Conservation (phyloP, 2,888 invertebrate genomes). For the Xanthorhoe spadicearia region DNA sequence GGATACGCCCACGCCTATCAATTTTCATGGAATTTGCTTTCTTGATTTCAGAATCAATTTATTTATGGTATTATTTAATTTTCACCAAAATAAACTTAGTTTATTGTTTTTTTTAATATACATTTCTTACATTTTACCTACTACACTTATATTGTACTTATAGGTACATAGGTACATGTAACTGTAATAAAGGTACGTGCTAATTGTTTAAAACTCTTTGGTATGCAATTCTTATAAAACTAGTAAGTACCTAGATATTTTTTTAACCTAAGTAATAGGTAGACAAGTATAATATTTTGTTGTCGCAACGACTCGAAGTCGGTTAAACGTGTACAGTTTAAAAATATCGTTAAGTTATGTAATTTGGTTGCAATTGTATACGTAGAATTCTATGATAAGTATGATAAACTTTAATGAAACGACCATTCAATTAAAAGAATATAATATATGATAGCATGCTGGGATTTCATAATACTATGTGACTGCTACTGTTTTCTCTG, state of each 20-base stretch:
- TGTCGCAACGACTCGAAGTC: not conserved
- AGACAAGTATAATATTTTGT: too few species aligned
- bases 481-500: slow-evolving; percentile 8
- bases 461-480: slow-evolving; percentile 22
- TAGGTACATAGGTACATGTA: too few species aligned
- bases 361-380: slow-evolving; percentile 25
- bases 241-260: not conserved
- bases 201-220: not conserved
- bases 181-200: too few species aligned
- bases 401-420: slow-evolving; percentile 24
- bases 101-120: too few species aligned
- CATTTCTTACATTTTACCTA: too few species aligned
- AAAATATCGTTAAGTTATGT: slow-evolving; percentile 25
- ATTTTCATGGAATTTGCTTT: slow-evolving; percentile 18
- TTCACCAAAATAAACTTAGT: not conserved
- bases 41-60: not conserved
- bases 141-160: too few species aligned
- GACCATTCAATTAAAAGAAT: slow-evolving; percentile 18
- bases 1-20: slow-evolving; percentile 10
- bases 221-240: not conserved
- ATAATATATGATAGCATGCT: slow-evolving; percentile 19
- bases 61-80: not conserved
- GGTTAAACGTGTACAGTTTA: slow-evolving; percentile 19
- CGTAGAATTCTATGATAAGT: slow-evolving; percentile 27
- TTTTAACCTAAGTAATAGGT: too few species aligned